Evolutionary conservation across 2,888 invertebrate species (phyloP).

Genomic region (Rotaria sp.): DNA sequence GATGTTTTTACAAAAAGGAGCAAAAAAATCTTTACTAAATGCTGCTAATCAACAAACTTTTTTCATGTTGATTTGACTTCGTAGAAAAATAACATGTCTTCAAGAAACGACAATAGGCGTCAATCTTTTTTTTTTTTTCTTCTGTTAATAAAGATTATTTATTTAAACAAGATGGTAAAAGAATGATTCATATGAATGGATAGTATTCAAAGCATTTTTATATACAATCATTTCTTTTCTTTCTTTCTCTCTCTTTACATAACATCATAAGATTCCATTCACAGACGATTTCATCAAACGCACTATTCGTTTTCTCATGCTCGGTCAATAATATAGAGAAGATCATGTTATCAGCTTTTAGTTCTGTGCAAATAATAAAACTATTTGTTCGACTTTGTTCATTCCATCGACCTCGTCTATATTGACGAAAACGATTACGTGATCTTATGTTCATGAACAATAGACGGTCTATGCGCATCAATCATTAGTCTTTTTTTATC

Average conservation of each 20-base stretch:
- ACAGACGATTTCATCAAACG: background rate
- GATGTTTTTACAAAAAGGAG: background rate
- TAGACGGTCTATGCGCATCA: background rate
- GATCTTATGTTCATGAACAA: background rate
- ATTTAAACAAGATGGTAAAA: background rate
- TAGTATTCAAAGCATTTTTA: background rate
- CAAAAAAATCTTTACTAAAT: background rate
- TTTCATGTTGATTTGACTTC: background rate
- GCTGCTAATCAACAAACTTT: background rate
- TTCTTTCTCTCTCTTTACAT: background rate
- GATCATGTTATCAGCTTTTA: background rate
- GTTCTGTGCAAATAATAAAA: background rate
- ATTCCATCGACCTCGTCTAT: background rate
- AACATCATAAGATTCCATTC: background rate
- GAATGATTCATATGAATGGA: background rate
- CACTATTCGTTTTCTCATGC: background rate
- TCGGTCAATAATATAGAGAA: background rate
- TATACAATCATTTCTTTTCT: background rate
- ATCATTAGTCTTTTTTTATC: background rate
- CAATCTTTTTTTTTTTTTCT: background rate
- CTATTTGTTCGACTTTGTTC: background rate
- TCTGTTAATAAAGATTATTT: background rate
- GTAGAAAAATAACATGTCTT: background rate
- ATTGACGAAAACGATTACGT: background rate
- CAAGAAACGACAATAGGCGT: background rate